A percentile compares a stretch with the other conserved stretches of the same genome.
Conservation (phyloP, 2,797 vertebrate species). For the Remorina albescens region DNA sequence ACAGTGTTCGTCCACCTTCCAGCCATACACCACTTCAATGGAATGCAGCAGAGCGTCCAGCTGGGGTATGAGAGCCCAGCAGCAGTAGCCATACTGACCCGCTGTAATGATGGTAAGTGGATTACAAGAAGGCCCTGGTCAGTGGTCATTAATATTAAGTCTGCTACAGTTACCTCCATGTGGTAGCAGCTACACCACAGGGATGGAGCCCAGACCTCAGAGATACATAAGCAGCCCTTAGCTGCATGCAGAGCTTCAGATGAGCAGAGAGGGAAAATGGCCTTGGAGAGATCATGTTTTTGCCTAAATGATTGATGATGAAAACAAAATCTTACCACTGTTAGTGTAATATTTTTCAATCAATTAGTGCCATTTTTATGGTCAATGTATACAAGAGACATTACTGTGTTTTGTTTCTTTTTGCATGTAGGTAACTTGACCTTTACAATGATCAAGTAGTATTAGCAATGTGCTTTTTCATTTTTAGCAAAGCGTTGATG, state of each 20-base stretch:
- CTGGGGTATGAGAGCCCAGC: slow-evolving; percentile 64
- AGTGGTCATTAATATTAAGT: slow-evolving; percentile 70
- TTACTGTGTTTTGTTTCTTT: not conserved
- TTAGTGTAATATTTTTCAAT: not conserved
- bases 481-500: not conserved
- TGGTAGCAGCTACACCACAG: slow-evolving; percentile 61
- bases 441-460: not conserved
- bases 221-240: slow-evolving; percentile 52
- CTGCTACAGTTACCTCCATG: slow-evolving; percentile 66
- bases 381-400: not conserved
- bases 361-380: not conserved
- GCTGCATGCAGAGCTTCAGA: slow-evolving; percentile 16
- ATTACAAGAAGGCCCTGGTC: slow-evolving; percentile 76
- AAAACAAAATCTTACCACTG: not conserved
- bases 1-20: slow-evolving; percentile 61
- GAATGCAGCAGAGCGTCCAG: slow-evolving; percentile 66
- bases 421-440: not conserved
- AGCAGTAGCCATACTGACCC: slow-evolving; percentile 70
- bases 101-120: slow-evolving; percentile 73
- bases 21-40: slow-evolving; percentile 53
- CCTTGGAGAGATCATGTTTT: not conserved
- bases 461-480: not conserved
- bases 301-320: not conserved
- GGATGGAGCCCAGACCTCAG: slow-evolving; percentile 50
- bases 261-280: slow-evolving; percentile 32